phyloP scores from a whole-genome alignment of 1,140 invertebrate species.

The Choristoneura fumiferana region DNA sequence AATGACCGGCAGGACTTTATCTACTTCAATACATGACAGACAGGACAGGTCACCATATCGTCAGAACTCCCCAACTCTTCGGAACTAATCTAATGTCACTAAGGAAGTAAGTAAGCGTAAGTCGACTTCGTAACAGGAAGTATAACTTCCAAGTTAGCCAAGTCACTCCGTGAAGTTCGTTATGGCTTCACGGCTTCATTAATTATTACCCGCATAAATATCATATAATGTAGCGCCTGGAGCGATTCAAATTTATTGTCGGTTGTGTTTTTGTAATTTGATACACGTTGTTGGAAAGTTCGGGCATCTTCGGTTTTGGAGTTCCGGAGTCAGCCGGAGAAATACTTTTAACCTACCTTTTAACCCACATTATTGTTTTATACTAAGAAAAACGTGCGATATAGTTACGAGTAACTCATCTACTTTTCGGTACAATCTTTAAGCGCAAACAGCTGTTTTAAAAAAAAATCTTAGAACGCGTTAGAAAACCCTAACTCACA shows the following conservation, averaged over 20 bases:
- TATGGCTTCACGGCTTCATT: conserved; percentile 18
- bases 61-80: conserved; percentile 40
- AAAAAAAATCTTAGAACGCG: no score
- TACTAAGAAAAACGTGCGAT: no score
- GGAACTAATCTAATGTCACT: conserved; percentile 62
- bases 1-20: neutral
- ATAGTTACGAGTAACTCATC: no score
- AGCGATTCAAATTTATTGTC: conserved; percentile 19
- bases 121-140: conserved; percentile 52
- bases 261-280: conserved; percentile 18
- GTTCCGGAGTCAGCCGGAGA: neutral
- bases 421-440: no score
- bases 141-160: conserved; percentile 38
- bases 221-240: conserved; percentile 15
- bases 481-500: no score
- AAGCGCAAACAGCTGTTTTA: no score
- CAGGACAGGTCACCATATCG: conserved; percentile 27
- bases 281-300: conserved; percentile 9
- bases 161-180: conserved; percentile 26
- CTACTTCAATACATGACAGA: conserved; percentile 1
- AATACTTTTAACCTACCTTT: no score
- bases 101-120: conserved; percentile 64
- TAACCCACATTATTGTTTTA: no score
- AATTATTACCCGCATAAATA: conserved; percentile 24
- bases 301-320: neutral